phyloP scores from a whole-genome alignment of 2,888 invertebrate species.

The Heteromyza rotundicornis region DNA sequence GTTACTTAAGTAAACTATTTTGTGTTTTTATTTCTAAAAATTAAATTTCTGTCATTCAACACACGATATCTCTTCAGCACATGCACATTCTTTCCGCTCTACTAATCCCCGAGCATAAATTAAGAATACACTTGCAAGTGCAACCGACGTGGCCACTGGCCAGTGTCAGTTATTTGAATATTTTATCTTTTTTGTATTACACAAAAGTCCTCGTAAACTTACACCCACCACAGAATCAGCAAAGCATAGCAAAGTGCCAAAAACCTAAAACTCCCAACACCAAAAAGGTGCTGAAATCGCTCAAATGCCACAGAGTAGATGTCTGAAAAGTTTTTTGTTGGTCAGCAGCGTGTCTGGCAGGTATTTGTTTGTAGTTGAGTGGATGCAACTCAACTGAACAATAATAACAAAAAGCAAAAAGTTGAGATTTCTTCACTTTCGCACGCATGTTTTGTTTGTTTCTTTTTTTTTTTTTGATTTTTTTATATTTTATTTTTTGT shows the following conservation, averaged over 20 bases:
- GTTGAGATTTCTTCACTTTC: neutral
- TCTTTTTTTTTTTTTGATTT: neutral
- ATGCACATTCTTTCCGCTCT: slow-evolving; percentile 2
- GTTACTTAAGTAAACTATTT: too few relatives aligned
- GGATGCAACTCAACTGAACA: too few relatives aligned
- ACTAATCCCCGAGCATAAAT: slow-evolving; percentile 7
- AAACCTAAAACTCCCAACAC: neutral
- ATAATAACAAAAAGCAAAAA: too few relatives aligned
- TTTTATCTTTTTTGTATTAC: neutral
- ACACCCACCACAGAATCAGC: slow-evolving; percentile 28
- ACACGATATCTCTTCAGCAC: neutral
- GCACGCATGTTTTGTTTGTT: slow-evolving; percentile 10
- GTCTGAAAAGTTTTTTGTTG: neutral
- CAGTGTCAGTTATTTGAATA: too few relatives aligned
- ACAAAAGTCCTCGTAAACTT: slow-evolving; percentile 25
- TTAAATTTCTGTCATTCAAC: too few relatives aligned
- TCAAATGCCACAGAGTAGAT: slow-evolving; percentile 10
- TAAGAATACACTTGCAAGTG: neutral
- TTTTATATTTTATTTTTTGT: slow-evolving; percentile 1
- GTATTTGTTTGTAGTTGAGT: too few relatives aligned
- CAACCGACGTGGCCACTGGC: too few relatives aligned
- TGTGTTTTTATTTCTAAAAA: too few relatives aligned
- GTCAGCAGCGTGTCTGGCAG: neutral
- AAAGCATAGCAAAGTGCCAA: slow-evolving; percentile 9
- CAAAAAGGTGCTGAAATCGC: slow-evolving; percentile 2